phyloP scores from a whole-genome alignment of 2,113 vertebrate species.

The Eidolon helvum region DNA sequence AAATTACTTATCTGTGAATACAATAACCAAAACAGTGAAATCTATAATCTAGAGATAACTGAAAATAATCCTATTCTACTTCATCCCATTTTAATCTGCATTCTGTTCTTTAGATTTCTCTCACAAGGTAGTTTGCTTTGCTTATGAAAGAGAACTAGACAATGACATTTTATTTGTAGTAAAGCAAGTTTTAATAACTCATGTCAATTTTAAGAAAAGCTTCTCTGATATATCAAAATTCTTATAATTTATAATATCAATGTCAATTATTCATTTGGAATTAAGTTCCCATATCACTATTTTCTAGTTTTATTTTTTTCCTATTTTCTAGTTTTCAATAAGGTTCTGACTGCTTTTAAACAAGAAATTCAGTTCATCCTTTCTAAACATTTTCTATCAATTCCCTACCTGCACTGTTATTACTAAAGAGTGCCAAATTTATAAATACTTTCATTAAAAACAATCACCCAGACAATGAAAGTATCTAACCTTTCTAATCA shows the following conservation, averaged over 20 bases:
- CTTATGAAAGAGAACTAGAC: constrained; percentile 25
- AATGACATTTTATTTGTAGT: background rate
- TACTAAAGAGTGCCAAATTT: background rate
- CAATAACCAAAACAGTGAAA: background rate
- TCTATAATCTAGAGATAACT: background rate
- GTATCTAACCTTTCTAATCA: constrained; percentile 19
- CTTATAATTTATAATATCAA: background rate
- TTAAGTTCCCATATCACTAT: constrained; percentile 9
- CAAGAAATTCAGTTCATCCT: constrained; percentile 17
- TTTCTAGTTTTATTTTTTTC: constrained; percentile 25
- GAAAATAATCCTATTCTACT: background rate
- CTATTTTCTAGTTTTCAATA: constrained; percentile 16
- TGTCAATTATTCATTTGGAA: constrained; percentile 21
- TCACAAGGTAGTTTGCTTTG: constrained; percentile 9
- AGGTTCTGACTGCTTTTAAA: constrained; percentile 34
- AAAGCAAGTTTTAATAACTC: constrained; percentile 47
- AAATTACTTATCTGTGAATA: constrained; percentile 19
- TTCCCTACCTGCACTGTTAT: background rate
- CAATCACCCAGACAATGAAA: background rate
- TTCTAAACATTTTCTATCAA: constrained; percentile 32
- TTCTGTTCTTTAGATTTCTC: constrained; percentile 12
- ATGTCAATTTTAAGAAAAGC: constrained; percentile 24
- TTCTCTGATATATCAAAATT: background rate
- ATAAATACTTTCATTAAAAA: constrained; percentile 48
- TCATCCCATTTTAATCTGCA: background rate